These are phyloP conservation scores for Zoanthus sansibaricus DNA, from an alignment of 92 coral and sea anemone species.

Conservation along the genomic window DNA sequence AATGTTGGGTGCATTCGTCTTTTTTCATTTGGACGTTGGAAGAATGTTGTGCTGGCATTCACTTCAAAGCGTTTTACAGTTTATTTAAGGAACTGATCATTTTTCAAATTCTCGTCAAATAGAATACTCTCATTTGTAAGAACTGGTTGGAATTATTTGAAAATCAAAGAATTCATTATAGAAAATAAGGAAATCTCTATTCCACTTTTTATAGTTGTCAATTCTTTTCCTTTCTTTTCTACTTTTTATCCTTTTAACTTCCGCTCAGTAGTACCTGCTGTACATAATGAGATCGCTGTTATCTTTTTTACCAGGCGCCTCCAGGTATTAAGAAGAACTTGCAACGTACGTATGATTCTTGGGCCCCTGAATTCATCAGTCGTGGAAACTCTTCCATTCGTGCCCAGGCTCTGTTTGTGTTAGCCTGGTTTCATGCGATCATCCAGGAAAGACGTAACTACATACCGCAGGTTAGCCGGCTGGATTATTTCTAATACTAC, in stretches of 20 bases:
- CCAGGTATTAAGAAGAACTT: constrained; percentile 98
- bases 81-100: no score
- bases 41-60: no score
- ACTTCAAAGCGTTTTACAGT: no score
- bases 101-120: no score
- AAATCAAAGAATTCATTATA: no score
- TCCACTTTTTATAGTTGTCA: no score
- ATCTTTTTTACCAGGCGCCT: constrained; percentile 75
- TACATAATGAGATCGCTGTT: neutral
- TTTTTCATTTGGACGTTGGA: no score
- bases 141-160: no score
- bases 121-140: no score
- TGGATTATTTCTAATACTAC: neutral
- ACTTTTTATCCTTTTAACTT: neutral
- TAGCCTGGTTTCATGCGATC: constrained; percentile 99
- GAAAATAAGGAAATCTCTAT: no score
- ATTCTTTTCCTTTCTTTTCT: neutral
- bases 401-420: constrained; percentile 97
- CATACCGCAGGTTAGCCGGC: constrained; percentile 89
- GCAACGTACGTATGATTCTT: constrained; percentile 97
- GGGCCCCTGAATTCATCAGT: constrained; percentile 94
- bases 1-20: no score
- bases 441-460: constrained; percentile 96
- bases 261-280: neutral
- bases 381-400: constrained; percentile 96